Conservation (phyloP, 2,888 invertebrate species). For the Troglohyphantes excavatus region DNA sequence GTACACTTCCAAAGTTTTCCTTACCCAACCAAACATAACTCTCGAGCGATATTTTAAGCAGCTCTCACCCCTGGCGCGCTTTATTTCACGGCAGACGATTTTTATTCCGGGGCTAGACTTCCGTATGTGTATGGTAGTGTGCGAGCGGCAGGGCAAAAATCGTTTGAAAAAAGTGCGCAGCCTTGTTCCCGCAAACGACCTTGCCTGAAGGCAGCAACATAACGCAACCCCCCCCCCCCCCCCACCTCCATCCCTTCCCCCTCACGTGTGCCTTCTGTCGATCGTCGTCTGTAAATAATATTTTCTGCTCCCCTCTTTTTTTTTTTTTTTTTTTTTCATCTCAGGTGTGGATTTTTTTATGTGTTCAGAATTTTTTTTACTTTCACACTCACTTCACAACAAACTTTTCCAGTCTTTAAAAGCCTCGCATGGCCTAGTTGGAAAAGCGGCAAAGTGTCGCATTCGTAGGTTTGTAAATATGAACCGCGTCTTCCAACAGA, state of each 20-base stretch:
- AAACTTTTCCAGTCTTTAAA: no score
- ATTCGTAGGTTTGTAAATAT: no score
- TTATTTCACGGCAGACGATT: background rate
- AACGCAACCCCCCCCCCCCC: no score
- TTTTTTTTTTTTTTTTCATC: background rate
- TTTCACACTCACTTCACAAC: background rate
- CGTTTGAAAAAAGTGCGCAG: conserved; percentile 28
- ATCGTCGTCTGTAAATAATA: conserved; percentile 21
- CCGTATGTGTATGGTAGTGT: conserved; percentile 10
- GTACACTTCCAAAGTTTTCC: no score
- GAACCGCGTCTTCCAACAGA: no score
- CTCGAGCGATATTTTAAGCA: no score
- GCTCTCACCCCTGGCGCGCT: no score
- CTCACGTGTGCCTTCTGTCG: conserved; percentile 19
- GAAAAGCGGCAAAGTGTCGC: no score
- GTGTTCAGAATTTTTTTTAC: background rate
- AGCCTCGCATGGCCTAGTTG: no score
- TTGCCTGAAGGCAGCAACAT: conserved; percentile 75
- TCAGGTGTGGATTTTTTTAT: background rate
- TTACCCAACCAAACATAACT: background rate
- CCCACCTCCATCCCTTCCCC: conserved; percentile 3
- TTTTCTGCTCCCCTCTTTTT: conserved; percentile 41
- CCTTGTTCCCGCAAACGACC: conserved; percentile 55
- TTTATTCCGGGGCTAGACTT: conserved; percentile 17
- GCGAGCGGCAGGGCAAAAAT: background rate